Percentiles rank a stretch among this genome's conserved stretches.
phyloP scores from a whole-genome alignment of 2,113 vertebrate genomes.

The Ardeotis arabs region DNA sequence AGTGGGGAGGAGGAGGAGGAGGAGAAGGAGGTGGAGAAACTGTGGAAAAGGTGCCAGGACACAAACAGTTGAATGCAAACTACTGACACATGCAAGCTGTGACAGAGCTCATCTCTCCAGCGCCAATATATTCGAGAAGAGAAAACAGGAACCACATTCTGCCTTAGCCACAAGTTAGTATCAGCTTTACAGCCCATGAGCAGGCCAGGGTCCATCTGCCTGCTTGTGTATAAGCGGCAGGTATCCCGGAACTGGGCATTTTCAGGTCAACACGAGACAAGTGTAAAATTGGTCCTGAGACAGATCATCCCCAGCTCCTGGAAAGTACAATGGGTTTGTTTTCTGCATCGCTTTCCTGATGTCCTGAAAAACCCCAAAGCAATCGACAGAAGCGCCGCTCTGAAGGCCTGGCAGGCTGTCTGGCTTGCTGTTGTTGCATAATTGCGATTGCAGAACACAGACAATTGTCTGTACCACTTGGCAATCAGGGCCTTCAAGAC shows the following conservation, averaged over 20 bases:
- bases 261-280: not conserved
- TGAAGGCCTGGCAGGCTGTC: not conserved
- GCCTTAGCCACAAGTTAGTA: not conserved
- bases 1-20: not conserved
- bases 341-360: not conserved
- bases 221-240: not conserved
- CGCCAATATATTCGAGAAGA: not conserved
- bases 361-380: conserved; percentile 12
- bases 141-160: not conserved
- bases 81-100: not conserved
- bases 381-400: not conserved
- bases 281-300: not conserved
- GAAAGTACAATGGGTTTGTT: not conserved
- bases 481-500: conserved; percentile 19
- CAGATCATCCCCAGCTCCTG: not conserved
- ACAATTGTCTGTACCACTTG: conserved; percentile 43
- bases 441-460: conserved; percentile 42
- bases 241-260: not conserved
- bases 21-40: not conserved
- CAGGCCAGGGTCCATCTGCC: not conserved
- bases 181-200: not conserved
- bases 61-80: not conserved
- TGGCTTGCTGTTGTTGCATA: conserved; percentile 11
- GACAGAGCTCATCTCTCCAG: not conserved
- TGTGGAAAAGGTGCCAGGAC: not conserved